Base-by-base conservation (phyloP, 2,888 invertebrate species). In the Lithophane semibrunnea region DNA sequence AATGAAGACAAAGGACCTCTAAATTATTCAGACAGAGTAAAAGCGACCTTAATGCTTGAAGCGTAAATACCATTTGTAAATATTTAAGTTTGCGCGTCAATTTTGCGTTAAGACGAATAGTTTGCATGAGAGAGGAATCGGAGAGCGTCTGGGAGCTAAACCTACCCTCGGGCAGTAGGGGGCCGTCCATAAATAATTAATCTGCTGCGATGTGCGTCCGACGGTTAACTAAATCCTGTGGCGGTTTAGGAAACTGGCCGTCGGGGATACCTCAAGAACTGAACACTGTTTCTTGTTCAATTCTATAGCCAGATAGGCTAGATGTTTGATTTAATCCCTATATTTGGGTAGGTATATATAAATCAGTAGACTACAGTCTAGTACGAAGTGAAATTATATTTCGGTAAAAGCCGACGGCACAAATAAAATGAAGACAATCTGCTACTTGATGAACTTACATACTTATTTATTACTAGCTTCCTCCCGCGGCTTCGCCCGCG, bases 131-230 rank as follows among this genome's bases (percentile, higher is more conserved):
- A 93, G 94, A 95, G 95, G 92, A 95, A 94, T 94, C 94, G 92
- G 90, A 91, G 93, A 93, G 91, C 93, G 96, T 96, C 96, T 96
- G 95, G 95, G 93, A 93, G 88, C 94, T 95, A 95, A 96, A 94
- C 92, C 95, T 94, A 91, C 94, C 95, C 94, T 90, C 88, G 91
- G 92, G 94, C 91, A 92, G 91, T 89, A 77, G 92, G 92, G 94
- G 93, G 91, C 90, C 89, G 92, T 91, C 93, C 94, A 94, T 96
- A 96, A 96, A 96, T 96, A 96, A 96, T 96, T 96, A 96, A 96
- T 96, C 96, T 96, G 92, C 90, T 90, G 86, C 94, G 93, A 94
- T 95, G 95, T 95, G 93, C 94, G 94, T 92, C 92, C 92, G 91
- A 89, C 91, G 94, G 94, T 94, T 94, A 92, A 92, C 90, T 95